Conservation (phyloP, 2,888 invertebrate species). For the Ormyrus thymus region DNA sequence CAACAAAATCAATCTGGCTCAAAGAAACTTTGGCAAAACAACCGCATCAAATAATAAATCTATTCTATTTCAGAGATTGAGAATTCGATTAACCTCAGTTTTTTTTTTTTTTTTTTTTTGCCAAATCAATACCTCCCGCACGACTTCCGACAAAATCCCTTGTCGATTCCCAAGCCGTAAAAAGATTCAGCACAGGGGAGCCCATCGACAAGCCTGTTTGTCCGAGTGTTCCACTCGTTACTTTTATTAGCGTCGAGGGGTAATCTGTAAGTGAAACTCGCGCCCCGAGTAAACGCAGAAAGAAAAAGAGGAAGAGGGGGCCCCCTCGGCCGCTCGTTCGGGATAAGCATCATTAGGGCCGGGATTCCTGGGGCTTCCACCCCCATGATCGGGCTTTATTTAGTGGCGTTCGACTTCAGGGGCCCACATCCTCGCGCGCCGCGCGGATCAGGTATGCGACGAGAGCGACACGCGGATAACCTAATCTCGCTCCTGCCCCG, state of each 20-base stretch:
- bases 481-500: constrained; percentile 40
- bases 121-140: no score
- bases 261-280: constrained; percentile 43
- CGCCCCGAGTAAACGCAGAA: constrained; percentile 1
- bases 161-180: no score
- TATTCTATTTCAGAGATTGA: no score
- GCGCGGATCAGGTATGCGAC: constrained; percentile 22
- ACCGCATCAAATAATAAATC: no score
- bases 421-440: constrained; percentile 27
- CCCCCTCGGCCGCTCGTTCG: constrained; percentile 30
- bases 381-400: constrained; percentile 50
- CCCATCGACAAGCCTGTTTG: constrained; percentile 40
- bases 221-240: constrained; percentile 46
- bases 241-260: constrained; percentile 37
- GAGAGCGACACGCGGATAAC: constrained; percentile 28
- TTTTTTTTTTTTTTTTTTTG: no score
- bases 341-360: constrained; percentile 50
- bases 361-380: constrained; percentile 23
- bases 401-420: constrained; percentile 19
- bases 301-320: constrained; percentile 9
- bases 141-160: no score
- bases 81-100: no score
- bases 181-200: no score
- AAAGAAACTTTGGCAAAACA: no score
- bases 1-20: no score